A percentile compares a stretch with the other conserved stretches of the same genome.
Evolutionary conservation across 2,797 vertebrate genomes (phyloP).

Genomic region (Sardinella longiceps): DNA sequence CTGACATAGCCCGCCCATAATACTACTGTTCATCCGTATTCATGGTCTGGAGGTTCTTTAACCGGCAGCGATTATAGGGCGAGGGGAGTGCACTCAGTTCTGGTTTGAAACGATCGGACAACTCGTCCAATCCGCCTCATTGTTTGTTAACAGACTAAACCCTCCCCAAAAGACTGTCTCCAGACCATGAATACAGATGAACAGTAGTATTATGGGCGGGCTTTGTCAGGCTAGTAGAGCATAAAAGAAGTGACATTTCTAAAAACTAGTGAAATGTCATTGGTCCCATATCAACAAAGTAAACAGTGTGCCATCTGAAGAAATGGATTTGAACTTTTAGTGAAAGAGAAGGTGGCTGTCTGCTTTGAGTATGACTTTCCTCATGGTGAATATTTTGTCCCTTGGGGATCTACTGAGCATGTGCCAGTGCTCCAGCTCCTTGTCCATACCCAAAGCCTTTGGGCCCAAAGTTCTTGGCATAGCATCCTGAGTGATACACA

Average conservation of each 20-base stretch:
- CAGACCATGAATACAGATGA: too few species aligned
- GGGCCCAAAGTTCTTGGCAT: slow-evolving; percentile 96
- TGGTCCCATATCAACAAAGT: neutral
- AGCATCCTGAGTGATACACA: slow-evolving; percentile 80
- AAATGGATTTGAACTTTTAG: neutral
- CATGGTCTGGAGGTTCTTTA: too few species aligned
- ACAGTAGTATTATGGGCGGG: too few species aligned
- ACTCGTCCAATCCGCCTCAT: too few species aligned
- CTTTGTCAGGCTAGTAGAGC: too few species aligned
- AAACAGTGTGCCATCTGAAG: neutral
- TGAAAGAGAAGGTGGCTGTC: neutral
- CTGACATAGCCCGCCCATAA: too few species aligned
- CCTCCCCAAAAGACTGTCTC: too few species aligned
- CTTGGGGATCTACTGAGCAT: slow-evolving; percentile 76
- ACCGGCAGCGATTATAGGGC: too few species aligned
- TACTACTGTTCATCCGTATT: too few species aligned
- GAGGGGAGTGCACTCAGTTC: too few species aligned
- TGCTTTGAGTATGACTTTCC: neutral
- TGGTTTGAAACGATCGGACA: too few species aligned
- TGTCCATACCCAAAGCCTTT: slow-evolving; percentile 96
- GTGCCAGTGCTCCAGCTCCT: slow-evolving; percentile 91
- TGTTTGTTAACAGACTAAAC: too few species aligned
- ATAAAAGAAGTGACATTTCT: neutral
- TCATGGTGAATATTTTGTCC: neutral
- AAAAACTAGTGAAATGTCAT: neutral